Evolutionary conservation across 2,113 vertebrate species (phyloP).

Genomic region (Amblyornis subalaris): DNA sequence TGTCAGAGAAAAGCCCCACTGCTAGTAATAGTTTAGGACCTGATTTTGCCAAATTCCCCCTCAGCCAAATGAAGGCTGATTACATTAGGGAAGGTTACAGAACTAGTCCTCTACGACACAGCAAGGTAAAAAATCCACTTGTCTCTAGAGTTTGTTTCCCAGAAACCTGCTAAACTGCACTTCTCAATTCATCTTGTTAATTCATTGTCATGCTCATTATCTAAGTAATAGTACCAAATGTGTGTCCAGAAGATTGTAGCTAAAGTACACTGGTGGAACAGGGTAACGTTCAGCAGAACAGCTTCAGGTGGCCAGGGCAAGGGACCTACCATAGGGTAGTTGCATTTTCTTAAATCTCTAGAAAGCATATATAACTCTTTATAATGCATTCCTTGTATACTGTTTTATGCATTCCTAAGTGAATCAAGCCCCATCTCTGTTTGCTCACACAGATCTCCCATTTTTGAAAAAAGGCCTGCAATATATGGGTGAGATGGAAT

Average conservation of each 20-base stretch:
- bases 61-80: background rate
- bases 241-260: background rate
- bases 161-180: background rate
- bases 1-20: background rate
- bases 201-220: background rate
- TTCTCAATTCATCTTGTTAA: background rate
- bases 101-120: background rate
- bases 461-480: background rate
- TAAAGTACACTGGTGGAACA: background rate
- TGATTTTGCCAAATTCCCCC: background rate
- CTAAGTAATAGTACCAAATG: background rate
- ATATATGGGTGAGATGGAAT: background rate
- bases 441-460: background rate
- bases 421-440: background rate
- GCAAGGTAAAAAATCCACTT: background rate
- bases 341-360: background rate
- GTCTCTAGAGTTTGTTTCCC: background rate
- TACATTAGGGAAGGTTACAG: background rate
- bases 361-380: background rate
- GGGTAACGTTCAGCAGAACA: background rate
- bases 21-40: background rate
- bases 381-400: background rate
- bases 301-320: background rate
- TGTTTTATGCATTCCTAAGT: background rate
- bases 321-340: background rate